phyloP scores from a whole-genome alignment of 53 echinoderm and acorn worm species.

The Holothuria scabra region DNA sequence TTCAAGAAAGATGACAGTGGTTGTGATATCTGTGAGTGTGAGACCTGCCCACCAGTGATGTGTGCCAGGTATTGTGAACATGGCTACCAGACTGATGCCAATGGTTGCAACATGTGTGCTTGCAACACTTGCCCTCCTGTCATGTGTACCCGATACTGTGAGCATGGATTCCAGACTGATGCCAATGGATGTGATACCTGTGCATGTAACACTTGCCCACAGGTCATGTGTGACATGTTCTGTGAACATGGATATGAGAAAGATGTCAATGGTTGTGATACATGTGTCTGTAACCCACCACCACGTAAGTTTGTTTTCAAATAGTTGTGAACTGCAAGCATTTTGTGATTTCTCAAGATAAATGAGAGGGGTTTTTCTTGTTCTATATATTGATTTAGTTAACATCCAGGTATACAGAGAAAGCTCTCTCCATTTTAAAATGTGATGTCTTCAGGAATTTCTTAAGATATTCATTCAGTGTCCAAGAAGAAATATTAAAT shows the following conservation, averaged over 20 bases:
- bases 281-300: constrained; percentile 60
- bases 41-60: constrained; percentile 2
- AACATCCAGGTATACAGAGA: too few relatives aligned
- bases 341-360: too few relatives aligned
- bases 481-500: too few relatives aligned
- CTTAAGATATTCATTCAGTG: too few relatives aligned
- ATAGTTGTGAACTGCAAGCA: too few relatives aligned
- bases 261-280: constrained; percentile 60
- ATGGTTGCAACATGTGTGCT: constrained; percentile 14
- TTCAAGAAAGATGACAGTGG: constrained; percentile 19
- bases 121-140: constrained; percentile 18
- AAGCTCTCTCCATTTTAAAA: too few relatives aligned
- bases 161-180: constrained; percentile 57
- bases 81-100: too few relatives aligned
- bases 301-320: constrained; percentile 51
- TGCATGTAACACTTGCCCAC: constrained; percentile 46
- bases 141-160: constrained; percentile 39
- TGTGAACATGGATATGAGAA: constrained; percentile 56
- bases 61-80: constrained; percentile 42
- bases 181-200: constrained; percentile 62
- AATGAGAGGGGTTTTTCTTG: too few relatives aligned
- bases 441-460: too few relatives aligned
- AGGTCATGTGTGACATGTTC: constrained; percentile 16
- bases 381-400: too few relatives aligned
- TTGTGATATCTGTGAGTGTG: neutral